Evolutionary conservation across 2,888 invertebrate genomes (phyloP).

Genomic region (Coecobrya sp.): DNA sequence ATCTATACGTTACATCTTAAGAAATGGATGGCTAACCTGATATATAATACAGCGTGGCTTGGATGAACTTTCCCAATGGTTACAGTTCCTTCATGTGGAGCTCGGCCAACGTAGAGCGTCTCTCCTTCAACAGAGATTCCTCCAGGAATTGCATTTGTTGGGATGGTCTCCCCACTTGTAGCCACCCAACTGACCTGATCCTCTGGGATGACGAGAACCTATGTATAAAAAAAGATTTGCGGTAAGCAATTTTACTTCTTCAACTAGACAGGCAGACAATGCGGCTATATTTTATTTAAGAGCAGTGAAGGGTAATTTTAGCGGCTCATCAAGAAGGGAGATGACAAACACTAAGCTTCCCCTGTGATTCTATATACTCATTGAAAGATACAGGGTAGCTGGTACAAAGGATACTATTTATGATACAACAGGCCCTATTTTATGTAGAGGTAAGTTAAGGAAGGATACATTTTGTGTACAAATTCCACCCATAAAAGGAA

Average conservation of each 20-base stretch:
- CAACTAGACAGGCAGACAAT: not conserved
- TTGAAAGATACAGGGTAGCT: too few species aligned
- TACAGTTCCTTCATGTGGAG: constrained; percentile 92
- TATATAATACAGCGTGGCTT: constrained; percentile 94
- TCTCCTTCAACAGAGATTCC: constrained; percentile 91
- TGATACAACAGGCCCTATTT: not conserved
- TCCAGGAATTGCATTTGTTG: constrained; percentile 92
- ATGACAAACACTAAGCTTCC: not conserved
- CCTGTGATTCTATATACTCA: too few species aligned
- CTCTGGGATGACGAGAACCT: constrained; percentile 87
- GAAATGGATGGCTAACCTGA: too few species aligned
- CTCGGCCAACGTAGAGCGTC: constrained; percentile 93
- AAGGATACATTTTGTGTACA: not conserved
- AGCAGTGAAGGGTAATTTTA: not conserved
- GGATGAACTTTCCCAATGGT: constrained; percentile 95
- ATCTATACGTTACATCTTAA: not conserved
- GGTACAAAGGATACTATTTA: too few species aligned
- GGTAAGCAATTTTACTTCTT: not conserved
- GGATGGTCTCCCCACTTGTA: constrained; percentile 91
- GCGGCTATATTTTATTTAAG: too few species aligned
- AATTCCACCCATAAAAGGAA: not conserved
- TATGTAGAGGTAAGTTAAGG: not conserved
- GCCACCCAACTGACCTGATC: constrained; percentile 91
- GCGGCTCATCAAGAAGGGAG: not conserved
- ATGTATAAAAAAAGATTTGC: not conserved